Conservation (phyloP, 2,888 invertebrate genomes). For the Panopea generosa region DNA sequence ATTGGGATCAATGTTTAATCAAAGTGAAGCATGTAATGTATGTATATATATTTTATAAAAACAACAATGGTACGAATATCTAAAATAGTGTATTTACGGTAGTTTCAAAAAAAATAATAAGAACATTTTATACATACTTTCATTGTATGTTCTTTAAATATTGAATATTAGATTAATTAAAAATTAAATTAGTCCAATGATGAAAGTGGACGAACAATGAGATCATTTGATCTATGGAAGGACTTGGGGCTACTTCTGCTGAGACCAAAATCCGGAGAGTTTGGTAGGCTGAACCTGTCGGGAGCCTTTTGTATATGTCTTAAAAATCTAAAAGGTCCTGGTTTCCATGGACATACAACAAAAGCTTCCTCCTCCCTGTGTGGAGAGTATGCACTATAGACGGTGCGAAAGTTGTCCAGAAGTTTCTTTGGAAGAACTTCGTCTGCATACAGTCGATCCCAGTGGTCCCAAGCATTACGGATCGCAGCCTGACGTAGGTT, state of each 20-base stretch:
- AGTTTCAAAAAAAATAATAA: too few relatives aligned
- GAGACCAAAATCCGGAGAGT: slow-evolving; percentile 15
- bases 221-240: background rate
- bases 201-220: background rate
- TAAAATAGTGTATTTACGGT: too few relatives aligned
- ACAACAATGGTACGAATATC: too few relatives aligned
- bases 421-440: slow-evolving; percentile 68
- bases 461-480: slow-evolving; percentile 69
- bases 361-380: slow-evolving; percentile 74
- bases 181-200: slow-evolving; percentile 8
- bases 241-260: slow-evolving; percentile 1
- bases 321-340: slow-evolving; percentile 67
- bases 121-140: too few relatives aligned
- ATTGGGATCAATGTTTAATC: too few relatives aligned
- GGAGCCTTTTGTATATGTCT: slow-evolving; percentile 29
- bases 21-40: too few relatives aligned
- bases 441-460: slow-evolving; percentile 71
- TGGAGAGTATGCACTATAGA: slow-evolving; percentile 76
- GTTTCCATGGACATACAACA: slow-evolving; percentile 78
- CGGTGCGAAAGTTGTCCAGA: slow-evolving; percentile 67
- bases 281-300: slow-evolving; percentile 14
- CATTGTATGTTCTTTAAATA: too few relatives aligned
- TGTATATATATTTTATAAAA: too few relatives aligned
- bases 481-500: slow-evolving; percentile 67
- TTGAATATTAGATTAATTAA: too few relatives aligned